Base-by-base conservation (phyloP, 2,888 invertebrate species). In the Drosophila meridiana region DNA sequence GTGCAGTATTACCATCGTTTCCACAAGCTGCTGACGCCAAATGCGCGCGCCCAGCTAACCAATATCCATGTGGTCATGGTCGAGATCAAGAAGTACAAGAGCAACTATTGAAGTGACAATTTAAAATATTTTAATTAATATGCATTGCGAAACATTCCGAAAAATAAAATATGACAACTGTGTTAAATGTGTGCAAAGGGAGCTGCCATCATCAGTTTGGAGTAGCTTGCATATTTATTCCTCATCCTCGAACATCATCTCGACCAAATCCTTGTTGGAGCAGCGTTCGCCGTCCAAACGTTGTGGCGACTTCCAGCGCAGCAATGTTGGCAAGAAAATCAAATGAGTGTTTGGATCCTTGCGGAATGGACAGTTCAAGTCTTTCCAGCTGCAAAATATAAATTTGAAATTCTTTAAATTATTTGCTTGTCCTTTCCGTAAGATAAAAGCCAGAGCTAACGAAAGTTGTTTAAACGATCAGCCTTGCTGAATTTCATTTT, bases 51-150 rank as follows among this genome's bases (percentile, higher is more conserved):
- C 8, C 98, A 99, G 92, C 95, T 99, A 62, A 98, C 99, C 4
- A 99, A 99, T 92, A 98, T 99, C 90, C 99, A 99, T 94, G 98
- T 99, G 71, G 97, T 99, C 70, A 99, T 99, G 98, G 98, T 99
- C 2, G 99, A 99, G 94, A 97, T 99, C 77, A 99, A 99, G 93
- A 99, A 99, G 94, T 99, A 99, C 93, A 99, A 99, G 94, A 98
- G 98, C 8, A 97, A 96, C 93, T 99, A 97, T 94, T 98, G 94
- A 94, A 94, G 59, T 13, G 56, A 55, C 69, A 59, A 48, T 72
- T 60, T 20, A 53, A 61, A 66, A 30, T 13, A 42, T 45, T 30
- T 67, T 69, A 66, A 69, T 36, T 55, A 50, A 43, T 20, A 52
- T 13, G 45, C 28, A 36, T 48, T 40, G 32, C 40, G 30, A 32